Evolutionary conservation across 2,113 vertebrate species (phyloP).

Genomic region (Tenrec ecaudatus): DNA sequence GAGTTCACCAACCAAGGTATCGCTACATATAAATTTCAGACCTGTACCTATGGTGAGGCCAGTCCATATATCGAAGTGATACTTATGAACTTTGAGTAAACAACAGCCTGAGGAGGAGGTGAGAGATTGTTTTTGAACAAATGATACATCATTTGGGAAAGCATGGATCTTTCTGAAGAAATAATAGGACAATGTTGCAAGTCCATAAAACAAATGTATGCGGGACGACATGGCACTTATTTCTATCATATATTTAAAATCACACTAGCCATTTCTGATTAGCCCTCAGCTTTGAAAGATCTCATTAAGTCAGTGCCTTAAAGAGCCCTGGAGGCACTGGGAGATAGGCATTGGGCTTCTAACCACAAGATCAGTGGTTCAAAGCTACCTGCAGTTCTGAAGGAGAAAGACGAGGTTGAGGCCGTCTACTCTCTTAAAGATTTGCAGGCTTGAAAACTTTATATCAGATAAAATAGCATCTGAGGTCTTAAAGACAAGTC

Average conservation of each 20-base stretch:
- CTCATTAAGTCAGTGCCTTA: not conserved
- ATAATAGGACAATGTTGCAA: not conserved
- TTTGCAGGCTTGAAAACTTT: too few relatives aligned
- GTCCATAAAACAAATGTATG: not conserved
- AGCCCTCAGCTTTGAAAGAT: not conserved
- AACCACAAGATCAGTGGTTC: too few relatives aligned
- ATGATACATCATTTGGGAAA: not conserved
- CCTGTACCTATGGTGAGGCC: not conserved
- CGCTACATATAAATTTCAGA: not conserved
- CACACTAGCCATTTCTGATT: not conserved
- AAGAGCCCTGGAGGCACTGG: not conserved
- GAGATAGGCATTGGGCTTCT: too few relatives aligned
- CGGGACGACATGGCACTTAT: not conserved
- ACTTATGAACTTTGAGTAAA: constrained; percentile 1
- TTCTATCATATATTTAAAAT: constrained; percentile 9
- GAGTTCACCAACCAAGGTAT: too few relatives aligned
- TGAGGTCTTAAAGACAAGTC: too few relatives aligned
- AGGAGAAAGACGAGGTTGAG: too few relatives aligned
- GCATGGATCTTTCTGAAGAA: constrained; percentile 21
- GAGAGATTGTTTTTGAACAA: not conserved
- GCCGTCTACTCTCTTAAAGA: too few relatives aligned
- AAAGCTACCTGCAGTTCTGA: not conserved
- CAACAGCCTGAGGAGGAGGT: not conserved
- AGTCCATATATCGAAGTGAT: not conserved
- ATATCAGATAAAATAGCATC: too few relatives aligned